Conservation (phyloP, 2,797 vertebrate genomes). For the Trematomus bernacchii region DNA sequence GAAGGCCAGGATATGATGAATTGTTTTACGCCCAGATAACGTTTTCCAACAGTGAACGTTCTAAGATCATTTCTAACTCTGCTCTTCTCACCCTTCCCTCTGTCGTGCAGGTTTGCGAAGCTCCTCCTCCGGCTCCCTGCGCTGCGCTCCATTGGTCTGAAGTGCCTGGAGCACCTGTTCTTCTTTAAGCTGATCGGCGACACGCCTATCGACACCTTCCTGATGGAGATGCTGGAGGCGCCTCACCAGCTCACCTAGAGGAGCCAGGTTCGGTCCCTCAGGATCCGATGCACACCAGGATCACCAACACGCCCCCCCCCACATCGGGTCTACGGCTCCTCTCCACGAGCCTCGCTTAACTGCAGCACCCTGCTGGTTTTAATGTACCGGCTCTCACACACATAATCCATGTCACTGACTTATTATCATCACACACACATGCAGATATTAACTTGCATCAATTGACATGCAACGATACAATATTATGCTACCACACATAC, state of each 20-base stretch:
- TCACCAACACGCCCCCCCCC: slow-evolving; percentile 49
- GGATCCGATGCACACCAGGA: slow-evolving; percentile 73
- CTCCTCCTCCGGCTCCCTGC: slow-evolving; percentile 94
- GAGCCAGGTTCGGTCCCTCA: slow-evolving; percentile 44
- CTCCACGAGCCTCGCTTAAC: slow-evolving; percentile 67
- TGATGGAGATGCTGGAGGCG: slow-evolving; percentile 96
- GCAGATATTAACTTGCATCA: slow-evolving; percentile 40
- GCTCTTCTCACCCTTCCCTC: background rate
- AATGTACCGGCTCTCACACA: slow-evolving; percentile 48
- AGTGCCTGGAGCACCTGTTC: slow-evolving; percentile 96
- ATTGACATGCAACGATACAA: slow-evolving; percentile 40
- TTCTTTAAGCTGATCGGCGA: slow-evolving; percentile 97
- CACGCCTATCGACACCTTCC: slow-evolving; percentile 95
- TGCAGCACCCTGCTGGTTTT: slow-evolving; percentile 73
- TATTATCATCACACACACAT: slow-evolving; percentile 5
- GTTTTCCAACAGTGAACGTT: background rate
- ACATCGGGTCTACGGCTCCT: slow-evolving; percentile 49
- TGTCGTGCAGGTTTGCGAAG: slow-evolving; percentile 89
- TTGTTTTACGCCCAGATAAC: background rate
- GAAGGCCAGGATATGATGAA: background rate
- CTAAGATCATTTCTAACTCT: background rate
- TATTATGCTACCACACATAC: slow-evolving; percentile 41
- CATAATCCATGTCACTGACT: no score
- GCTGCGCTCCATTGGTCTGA: slow-evolving; percentile 93
- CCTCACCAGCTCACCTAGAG: slow-evolving; percentile 91